Conservation (phyloP, 37 sponge, comb jelly and placozoan genomes). For the Eunapius fragilis region DNA sequence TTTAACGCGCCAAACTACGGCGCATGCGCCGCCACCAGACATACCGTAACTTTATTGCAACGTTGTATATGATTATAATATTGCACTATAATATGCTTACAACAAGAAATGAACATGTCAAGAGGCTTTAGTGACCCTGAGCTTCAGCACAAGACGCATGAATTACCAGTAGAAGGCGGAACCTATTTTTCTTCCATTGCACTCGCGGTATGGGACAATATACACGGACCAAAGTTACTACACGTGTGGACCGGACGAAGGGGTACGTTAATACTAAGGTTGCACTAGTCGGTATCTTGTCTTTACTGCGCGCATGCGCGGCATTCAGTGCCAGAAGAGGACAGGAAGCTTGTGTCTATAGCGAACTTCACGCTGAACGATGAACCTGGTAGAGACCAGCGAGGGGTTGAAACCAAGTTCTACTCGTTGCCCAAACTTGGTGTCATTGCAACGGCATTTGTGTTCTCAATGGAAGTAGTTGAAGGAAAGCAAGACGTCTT, state of each 20-base stretch:
- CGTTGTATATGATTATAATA: too few relatives aligned
- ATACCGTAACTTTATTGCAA: neutral
- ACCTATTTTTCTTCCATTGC: conserved; percentile 66
- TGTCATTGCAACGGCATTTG: conserved; percentile 36
- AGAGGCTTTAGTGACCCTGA: neutral
- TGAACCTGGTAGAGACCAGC: conserved; percentile 47
- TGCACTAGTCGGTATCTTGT: neutral
- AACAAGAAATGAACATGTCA: neutral
- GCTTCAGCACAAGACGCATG: neutral
- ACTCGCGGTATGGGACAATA: conserved; percentile 84
- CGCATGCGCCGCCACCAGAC: neutral
- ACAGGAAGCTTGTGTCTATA: conserved; percentile 25
- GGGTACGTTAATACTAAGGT: too few relatives aligned
- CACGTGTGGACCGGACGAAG: conserved; percentile 36
- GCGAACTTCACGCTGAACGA: conserved; percentile 68
- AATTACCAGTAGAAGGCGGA: conserved; percentile 15
- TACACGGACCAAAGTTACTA: conserved; percentile 79
- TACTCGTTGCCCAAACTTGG: conserved; percentile 44
- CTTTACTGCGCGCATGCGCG: neutral
- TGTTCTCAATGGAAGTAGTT: conserved; percentile 33
- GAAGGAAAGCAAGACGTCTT: conserved; percentile 56
- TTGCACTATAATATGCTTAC: too few relatives aligned
- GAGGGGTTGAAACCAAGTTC: conserved; percentile 68
- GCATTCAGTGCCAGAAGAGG: neutral
- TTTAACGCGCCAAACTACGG: neutral